Conservation (phyloP, 2,797 vertebrate genomes). For the Sebastes nivosus region DNA sequence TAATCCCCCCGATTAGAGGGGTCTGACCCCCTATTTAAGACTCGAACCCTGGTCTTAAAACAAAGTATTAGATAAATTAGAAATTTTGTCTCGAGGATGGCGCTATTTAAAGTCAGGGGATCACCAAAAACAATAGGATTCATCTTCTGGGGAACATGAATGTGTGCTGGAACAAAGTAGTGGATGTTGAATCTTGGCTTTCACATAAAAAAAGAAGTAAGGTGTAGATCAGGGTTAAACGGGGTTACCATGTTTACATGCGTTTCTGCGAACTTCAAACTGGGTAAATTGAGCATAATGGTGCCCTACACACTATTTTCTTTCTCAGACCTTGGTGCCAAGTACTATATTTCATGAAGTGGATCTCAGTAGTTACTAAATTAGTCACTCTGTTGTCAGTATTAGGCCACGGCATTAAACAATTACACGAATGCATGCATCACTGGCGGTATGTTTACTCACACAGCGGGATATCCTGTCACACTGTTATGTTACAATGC, state of each 20-base stretch:
- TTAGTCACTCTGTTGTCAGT: background rate
- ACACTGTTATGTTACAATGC: background rate
- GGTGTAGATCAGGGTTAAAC: background rate
- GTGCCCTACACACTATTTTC: background rate
- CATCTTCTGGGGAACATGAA: too few species aligned
- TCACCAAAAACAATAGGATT: too few species aligned
- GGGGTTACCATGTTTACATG: too few species aligned
- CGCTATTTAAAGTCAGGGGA: background rate
- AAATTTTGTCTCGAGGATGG: background rate
- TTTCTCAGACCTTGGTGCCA: background rate
- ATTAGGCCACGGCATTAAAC: background rate
- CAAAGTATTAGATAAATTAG: background rate
- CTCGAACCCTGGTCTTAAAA: too few species aligned
- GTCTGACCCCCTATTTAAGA: too few species aligned
- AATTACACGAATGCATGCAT: background rate
- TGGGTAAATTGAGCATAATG: background rate
- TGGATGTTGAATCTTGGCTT: background rate
- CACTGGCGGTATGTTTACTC: background rate
- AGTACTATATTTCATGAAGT: background rate
- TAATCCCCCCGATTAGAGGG: too few species aligned
- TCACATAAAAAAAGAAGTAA: background rate
- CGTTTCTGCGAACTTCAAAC: too few species aligned
- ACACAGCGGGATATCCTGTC: background rate
- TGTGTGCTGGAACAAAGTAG: background rate
- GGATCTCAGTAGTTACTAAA: background rate